Evolutionary conservation across 2,888 invertebrate genomes (phyloP), one percentile per base, ranked within the genome.

Genomic region (Acleris sparsana): DNA sequence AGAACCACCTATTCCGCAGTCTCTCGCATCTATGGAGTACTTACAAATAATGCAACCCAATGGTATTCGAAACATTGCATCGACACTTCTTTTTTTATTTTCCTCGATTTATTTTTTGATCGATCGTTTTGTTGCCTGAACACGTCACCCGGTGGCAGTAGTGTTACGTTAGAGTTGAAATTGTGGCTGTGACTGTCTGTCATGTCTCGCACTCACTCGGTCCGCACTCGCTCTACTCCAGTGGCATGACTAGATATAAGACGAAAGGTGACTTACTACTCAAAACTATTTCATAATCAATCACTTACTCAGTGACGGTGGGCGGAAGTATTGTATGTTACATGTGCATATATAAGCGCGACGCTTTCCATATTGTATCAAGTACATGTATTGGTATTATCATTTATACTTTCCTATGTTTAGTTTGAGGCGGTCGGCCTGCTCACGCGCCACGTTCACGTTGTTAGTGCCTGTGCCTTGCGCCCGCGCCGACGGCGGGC

Each of bases 241-340:
- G 77, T 83, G 82, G 89, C 91, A 91, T 91, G 91, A 82, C 80
- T 85, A 83, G 80, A 82, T 78, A 74, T 77, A 78, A 78, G 74
- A 63, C 69, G 83, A 92, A 93, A 94, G 95, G 94, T 95, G 95
- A 94, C 94, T 94, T 95, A 95, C 95, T 95, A 95, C 94, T 94
- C 94, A 94, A 94, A 94, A 94, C 94, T 94, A 89, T 87, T 79
- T 79, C 80, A 76, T 80, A 76, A 76, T 82, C 80, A 87, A 81
- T 86, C 85, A 83, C 84, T 83, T 71, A 78, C 80, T 83, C 75
- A 79, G 75, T 83, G 80, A 77, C 80, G 72, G 77, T 72, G 72
- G 75, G 73, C 81, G 82, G 78, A 75, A 71, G 77, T 82, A 76
- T 73, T 81, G 78, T 82, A 80, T 86, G 84, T 85, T 84, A 79